Percentiles rank a stretch among this genome's conserved stretches.
Conservation (phyloP, 53 echinoderm and acorn worm genomes). For the Temnopleurus reevesii region DNA sequence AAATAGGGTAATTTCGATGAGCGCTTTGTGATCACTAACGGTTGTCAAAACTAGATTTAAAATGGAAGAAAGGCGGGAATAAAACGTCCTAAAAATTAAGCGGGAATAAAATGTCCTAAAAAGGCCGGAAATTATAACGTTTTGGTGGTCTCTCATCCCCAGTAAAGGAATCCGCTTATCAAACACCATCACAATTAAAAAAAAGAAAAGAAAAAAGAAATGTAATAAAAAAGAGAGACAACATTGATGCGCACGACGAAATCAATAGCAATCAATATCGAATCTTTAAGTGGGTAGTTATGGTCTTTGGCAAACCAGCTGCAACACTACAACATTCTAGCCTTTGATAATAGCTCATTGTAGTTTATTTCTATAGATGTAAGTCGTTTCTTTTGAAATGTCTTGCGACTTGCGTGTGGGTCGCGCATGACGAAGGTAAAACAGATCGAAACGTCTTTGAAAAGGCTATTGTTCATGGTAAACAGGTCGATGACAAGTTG, state of each 20-base stretch:
- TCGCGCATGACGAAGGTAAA: slow-evolving; percentile 28
- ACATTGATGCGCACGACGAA: not conserved
- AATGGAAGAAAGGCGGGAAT: too few species aligned
- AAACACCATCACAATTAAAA: too few species aligned
- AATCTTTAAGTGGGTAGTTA: not conserved
- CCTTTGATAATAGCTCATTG: slow-evolving; percentile 5
- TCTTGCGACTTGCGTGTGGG: slow-evolving; percentile 35
- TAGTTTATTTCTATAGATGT: not conserved
- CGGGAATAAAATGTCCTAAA: too few species aligned
- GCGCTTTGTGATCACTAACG: too few species aligned
- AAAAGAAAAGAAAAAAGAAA: not conserved
- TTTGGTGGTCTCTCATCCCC: too few species aligned
- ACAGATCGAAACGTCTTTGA: slow-evolving; percentile 45
- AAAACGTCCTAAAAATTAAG: not conserved
- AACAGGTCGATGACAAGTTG: slow-evolving; percentile 36
- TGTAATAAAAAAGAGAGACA: too few species aligned
- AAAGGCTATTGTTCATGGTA: not conserved
- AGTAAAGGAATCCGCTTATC: too few species aligned
- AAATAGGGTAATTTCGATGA: too few species aligned
- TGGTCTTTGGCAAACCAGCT: not conserved
- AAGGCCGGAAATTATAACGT: too few species aligned
- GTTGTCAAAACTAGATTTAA: too few species aligned
- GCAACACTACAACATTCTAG: not conserved
- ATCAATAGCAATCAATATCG: not conserved
- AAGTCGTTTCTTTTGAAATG: slow-evolving; percentile 6